Conservation (phyloP, 2,113 vertebrate species). For the Sorex araneus region DNA sequence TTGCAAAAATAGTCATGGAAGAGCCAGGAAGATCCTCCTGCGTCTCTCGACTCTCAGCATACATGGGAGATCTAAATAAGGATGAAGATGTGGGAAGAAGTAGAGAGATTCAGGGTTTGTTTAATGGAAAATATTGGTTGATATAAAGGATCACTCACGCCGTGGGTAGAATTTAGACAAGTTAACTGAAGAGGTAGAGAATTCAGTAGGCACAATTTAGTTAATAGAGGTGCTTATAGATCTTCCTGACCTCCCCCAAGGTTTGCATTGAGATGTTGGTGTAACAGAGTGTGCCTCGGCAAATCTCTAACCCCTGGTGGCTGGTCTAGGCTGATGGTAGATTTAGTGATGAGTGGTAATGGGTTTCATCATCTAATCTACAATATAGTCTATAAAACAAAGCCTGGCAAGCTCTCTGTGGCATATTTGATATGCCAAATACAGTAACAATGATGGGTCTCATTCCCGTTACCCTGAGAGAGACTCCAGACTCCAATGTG, state of each 20-base stretch:
- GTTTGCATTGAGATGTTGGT: conserved; percentile 1
- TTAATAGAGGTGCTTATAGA: conserved; percentile 29
- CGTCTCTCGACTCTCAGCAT: not conserved
- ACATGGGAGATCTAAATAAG: not conserved
- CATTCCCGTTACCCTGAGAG: no score
- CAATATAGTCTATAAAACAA: no score
- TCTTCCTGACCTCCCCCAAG: not conserved
- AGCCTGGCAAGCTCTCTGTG: no score
- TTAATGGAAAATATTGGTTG: not conserved
- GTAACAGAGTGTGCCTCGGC: conserved; percentile 30
- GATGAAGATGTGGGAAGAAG: not conserved
- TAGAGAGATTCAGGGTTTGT: not conserved
- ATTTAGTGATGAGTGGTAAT: conserved; percentile 43
- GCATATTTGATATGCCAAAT: no score
- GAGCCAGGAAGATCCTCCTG: not conserved
- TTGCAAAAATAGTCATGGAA: not conserved
- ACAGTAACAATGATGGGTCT: no score
- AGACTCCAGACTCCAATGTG: no score
- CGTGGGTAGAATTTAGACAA: not conserved
- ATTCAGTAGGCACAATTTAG: not conserved
- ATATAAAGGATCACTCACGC: not conserved
- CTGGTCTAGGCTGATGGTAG: not conserved
- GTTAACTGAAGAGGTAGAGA: not conserved
- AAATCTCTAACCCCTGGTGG: conserved; percentile 15
- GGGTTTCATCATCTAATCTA: conserved; percentile 55